Base-by-base conservation (phyloP, 2,888 invertebrate species). In the Apamea monoglypha region DNA sequence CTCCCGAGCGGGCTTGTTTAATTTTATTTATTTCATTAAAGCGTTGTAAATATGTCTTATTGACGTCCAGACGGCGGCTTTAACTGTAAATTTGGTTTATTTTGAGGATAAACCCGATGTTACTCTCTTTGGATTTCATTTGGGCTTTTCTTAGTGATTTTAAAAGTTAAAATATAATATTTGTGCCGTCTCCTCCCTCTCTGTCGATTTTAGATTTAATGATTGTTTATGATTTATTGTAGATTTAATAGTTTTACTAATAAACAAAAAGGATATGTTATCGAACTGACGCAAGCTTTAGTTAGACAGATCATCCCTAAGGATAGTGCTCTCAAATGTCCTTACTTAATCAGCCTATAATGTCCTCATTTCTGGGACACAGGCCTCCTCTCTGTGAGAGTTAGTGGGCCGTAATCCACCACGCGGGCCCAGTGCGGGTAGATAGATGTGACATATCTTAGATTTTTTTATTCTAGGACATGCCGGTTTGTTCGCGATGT, bases 31-130 rank as follows among this genome's bases (percentile, higher is more conserved):
- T 84, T 84, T 87, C 82, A 86, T 89, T 83, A 83, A 85, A 84
- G 78, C 76, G 87, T 84, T 89, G 78, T 89, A 89, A 89, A 89
- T 88, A 89, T 84, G 86, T 89, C 89, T 88, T 86, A 89, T 88
- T 82, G 84, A 80, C 86, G 88, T 82, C 82, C 89, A 84, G 87
- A 89, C 85, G 53, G 61, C 53, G 70, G 81, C 80, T 89, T 85
- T 87, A 82, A 83, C 82, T 84, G 80, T 89, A 89, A 87, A 89
- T 89, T 80, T 61, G 77, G 89, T 87, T 89, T 88, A 89, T 89
- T 89, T 89, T 82, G 81, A 88, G 87, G 73, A 67, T 87, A 86
- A 83, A 84, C 79, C 21, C 74, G 64, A 72, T 64, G 76, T 69
- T 72, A 79, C 74, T 77, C 74, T 76, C 76, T 74, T 77, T 74